Percentiles rank a stretch among this genome's conserved stretches.
phyloP scores from a whole-genome alignment of 2,888 invertebrate species.

The Eueremaeus valkanovi region DNA sequence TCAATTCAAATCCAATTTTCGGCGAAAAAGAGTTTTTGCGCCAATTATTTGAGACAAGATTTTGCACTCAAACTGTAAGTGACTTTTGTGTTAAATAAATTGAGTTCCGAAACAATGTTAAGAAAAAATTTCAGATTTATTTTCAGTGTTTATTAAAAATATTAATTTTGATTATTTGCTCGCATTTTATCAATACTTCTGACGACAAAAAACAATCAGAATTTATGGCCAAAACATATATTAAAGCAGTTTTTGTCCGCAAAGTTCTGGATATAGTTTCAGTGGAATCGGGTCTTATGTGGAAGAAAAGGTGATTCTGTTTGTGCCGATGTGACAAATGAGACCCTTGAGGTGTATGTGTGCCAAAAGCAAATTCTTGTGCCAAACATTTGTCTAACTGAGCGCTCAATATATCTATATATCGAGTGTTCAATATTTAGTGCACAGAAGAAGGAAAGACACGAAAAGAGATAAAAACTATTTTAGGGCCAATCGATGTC shows the following conservation, averaged over 20 bases:
- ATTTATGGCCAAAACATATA: not conserved
- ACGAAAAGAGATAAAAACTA: not conserved
- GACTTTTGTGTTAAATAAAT: not conserved
- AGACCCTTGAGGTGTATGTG: not conserved
- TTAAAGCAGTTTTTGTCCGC: not conserved
- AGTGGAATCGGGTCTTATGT: not conserved
- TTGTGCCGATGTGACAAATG: not conserved
- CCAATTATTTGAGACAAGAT: slow-evolving; percentile 14
- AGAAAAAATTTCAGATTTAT: too few relatives aligned
- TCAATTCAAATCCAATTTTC: not conserved
- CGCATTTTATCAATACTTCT: not conserved
- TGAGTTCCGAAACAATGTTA: not conserved
- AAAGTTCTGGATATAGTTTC: not conserved
- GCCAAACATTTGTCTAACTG: not conserved
- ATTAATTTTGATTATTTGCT: not conserved
- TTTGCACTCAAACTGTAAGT: slow-evolving; percentile 15
- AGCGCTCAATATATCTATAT: too few relatives aligned
- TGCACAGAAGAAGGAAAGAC: not conserved
- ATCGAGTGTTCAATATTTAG: slow-evolving; percentile 1
- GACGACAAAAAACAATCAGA: not conserved
- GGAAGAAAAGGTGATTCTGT: not conserved
- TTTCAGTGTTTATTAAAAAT: too few relatives aligned
- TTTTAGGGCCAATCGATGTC: slow-evolving; percentile 7
- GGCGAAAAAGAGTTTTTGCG: not conserved
- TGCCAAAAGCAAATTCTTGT: not conserved